Evolutionary conservation across 2,113 vertebrate species (phyloP), one percentile per base, ranked within the genome.

Genomic region (Leuciscus idus): DNA sequence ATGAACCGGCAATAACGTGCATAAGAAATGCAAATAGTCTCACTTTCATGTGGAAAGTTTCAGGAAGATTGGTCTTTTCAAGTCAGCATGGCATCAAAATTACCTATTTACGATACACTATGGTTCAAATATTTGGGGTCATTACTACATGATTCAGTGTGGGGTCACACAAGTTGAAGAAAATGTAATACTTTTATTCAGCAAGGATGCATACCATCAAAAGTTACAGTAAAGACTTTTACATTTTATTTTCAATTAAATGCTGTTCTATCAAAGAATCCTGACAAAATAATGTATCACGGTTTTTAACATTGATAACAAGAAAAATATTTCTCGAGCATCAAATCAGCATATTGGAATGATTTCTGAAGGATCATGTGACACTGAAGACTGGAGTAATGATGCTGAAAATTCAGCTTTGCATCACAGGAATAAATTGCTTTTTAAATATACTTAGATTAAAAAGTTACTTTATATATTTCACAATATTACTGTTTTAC

Each of bases 1-100:
- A 88, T 87, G 92, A 92, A 91, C 90, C 19, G 43, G 43, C 64
- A 50, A 50, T 52, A 52, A 23, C 3, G 28, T 68, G 62, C 43
- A 82, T 23, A 68, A 70, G 62, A 52, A 48, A 82, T 82, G 81
- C 64, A 82, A 82, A 82, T 82, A 62, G 26, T 70, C 62, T 82
- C 62, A 70, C 26, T 26, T 50, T 68, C 59, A 52, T 81, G 78
- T 81, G 78, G 36, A 46, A 81, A 52, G 62, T 68, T 82, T 70
- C 57, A 81, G 61, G 43, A 81, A 52, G 43, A 36, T 70, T 30
- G 7, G 43, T 26, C 15, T 15, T 46, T 30, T 46, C 10, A 21
- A 66, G 57, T 43, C 23, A 15, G 19, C 57, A 9, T 80, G 7
- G 57, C 62, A 23, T 59, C 36, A 26, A 81, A 48, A 62, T 33